Conservation (phyloP, 2,797 vertebrate species). For the Cygnus olor region DNA sequence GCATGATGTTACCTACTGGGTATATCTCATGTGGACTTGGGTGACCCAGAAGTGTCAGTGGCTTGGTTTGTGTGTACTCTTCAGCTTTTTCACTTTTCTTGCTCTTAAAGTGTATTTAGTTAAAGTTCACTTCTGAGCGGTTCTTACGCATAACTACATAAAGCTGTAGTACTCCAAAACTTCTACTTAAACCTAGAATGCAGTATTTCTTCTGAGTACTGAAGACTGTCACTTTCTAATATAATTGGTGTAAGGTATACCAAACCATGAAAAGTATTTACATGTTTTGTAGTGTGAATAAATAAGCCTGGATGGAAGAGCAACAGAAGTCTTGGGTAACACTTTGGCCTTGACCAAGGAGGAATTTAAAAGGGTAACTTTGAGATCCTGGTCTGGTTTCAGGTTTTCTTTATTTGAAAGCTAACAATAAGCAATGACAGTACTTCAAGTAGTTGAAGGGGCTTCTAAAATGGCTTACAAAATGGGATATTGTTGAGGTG, state of each 20-base stretch:
- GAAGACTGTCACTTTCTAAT: slow-evolving; percentile 67
- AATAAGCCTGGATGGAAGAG: slow-evolving; percentile 73
- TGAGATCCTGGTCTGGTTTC: slow-evolving; percentile 73
- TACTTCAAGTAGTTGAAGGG: not conserved
- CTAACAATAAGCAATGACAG: slow-evolving; percentile 37
- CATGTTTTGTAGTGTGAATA: slow-evolving; percentile 75
- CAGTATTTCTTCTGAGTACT: slow-evolving; percentile 69
- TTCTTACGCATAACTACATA: slow-evolving; percentile 39
- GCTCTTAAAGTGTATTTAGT: slow-evolving; percentile 40
- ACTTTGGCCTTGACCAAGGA: slow-evolving; percentile 73
- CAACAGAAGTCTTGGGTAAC: slow-evolving; percentile 70
- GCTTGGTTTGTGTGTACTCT: slow-evolving; percentile 55
- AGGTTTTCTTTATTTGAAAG: slow-evolving; percentile 67
- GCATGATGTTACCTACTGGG: slow-evolving; percentile 64
- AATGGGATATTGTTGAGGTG: slow-evolving; percentile 37
- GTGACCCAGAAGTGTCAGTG: slow-evolving; percentile 58
- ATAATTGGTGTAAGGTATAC: slow-evolving; percentile 66
- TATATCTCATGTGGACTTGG: slow-evolving; percentile 52
- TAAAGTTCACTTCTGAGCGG: slow-evolving; percentile 49
- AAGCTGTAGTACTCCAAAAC: slow-evolving; percentile 55
- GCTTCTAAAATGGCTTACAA: slow-evolving; percentile 8
- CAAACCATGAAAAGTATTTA: slow-evolving; percentile 76
- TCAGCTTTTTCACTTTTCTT: slow-evolving; percentile 57
- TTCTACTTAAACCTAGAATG: slow-evolving; percentile 68
- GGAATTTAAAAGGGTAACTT: slow-evolving; percentile 74